These are phyloP conservation scores for Ectemnius continuus DNA, from an alignment of 2,888 invertebrate species.

Conservation along the genomic window DNA sequence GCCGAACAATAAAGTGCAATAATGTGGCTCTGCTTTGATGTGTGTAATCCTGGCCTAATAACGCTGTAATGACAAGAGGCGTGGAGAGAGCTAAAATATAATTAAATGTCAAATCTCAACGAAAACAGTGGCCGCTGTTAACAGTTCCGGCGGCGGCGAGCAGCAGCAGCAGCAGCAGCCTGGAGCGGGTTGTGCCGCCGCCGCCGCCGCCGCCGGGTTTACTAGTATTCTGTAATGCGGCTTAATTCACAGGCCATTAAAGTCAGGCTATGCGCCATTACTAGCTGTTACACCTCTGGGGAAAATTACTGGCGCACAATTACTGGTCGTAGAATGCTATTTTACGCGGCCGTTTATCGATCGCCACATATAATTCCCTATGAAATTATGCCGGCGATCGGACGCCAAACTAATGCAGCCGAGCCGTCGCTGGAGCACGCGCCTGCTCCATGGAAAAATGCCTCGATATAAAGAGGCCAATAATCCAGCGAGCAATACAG, in stretches of 20 bases:
- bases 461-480: too few relatives aligned
- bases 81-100: too few relatives aligned
- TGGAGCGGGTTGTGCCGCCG: neutral
- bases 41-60: too few relatives aligned
- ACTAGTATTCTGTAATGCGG: conserved; percentile 40
- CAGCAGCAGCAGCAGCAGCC: neutral
- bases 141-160: conserved; percentile 10
- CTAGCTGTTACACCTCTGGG: conserved; percentile 21
- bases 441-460: too few relatives aligned
- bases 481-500: too few relatives aligned
- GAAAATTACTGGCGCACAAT: conserved; percentile 36
- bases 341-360: conserved; percentile 31
- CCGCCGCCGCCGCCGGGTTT: neutral
- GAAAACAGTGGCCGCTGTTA: conserved; percentile 27
- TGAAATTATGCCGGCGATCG: conserved; percentile 2
- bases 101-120: conserved; percentile 15
- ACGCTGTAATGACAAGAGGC: neutral
- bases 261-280: conserved; percentile 36
- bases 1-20: too few relatives aligned
- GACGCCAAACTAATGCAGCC: neutral
- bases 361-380: conserved; percentile 24
- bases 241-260: conserved; percentile 49
- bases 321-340: conserved; percentile 29
- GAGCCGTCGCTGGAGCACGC: too few relatives aligned
- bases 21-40: too few relatives aligned